Evolutionary conservation across 2,797 vertebrate species (phyloP).

Genomic region (Falco berigora): DNA sequence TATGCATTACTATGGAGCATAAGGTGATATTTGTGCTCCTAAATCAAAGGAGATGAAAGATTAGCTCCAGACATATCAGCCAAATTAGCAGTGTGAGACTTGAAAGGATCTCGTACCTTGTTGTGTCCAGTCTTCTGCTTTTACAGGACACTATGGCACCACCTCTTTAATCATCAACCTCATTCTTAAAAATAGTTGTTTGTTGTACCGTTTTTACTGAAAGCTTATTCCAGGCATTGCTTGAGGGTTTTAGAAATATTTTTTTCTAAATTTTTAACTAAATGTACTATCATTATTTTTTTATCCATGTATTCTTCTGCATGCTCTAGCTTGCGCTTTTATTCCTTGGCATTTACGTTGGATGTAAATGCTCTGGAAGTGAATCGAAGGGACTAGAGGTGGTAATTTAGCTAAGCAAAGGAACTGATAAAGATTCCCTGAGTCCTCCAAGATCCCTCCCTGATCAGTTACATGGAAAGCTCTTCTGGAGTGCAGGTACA

Average conservation of each 20-base stretch:
- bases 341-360: background rate
- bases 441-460: background rate
- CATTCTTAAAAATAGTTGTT: background rate
- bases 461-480: accelerated
- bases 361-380: background rate
- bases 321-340: background rate
- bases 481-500: no score
- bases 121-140: background rate
- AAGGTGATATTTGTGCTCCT: background rate
- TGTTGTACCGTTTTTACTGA: background rate
- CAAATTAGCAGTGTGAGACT: background rate
- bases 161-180: background rate
- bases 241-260: background rate
- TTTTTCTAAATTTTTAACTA: background rate
- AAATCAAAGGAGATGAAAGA: background rate
- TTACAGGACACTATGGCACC: background rate
- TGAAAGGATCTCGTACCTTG: background rate
- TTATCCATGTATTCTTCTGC: background rate
- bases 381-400: background rate
- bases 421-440: background rate
- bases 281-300: background rate
- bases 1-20: background rate
- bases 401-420: background rate
- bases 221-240: background rate
- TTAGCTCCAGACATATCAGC: background rate